Percentiles rank a stretch among this genome's conserved stretches.
These are phyloP conservation scores for Ardeotis arabs DNA, from an alignment of 2,113 vertebrate genomes.

Conservation along the genomic window DNA sequence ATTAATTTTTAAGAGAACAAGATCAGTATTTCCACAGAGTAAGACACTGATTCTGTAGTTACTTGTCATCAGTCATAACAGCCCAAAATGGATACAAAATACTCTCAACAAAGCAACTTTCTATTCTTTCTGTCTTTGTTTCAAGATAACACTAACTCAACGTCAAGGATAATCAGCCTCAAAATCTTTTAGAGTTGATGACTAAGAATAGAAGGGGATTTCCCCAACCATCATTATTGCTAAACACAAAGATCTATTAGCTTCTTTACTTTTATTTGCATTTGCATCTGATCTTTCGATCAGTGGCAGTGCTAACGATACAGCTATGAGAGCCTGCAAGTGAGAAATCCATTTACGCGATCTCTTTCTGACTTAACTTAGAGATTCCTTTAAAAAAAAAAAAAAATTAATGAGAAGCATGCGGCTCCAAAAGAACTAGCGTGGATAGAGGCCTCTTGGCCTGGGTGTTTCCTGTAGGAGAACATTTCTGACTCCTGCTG, in stretches of 20 bases:
- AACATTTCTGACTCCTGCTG: slow-evolving; percentile 31
- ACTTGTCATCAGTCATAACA: neutral
- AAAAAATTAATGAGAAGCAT: neutral
- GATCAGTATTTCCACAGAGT: neutral
- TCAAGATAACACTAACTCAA: neutral
- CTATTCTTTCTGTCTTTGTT: neutral
- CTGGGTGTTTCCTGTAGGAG: neutral
- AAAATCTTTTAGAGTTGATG: neutral
- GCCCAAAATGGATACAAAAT: neutral
- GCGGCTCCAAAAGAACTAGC: neutral
- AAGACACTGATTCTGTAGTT: neutral
- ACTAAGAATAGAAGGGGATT: neutral
- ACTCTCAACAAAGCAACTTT: neutral
- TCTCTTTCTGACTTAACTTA: neutral
- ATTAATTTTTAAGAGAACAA: neutral
- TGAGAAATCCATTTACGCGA: neutral
- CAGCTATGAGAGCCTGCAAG: neutral
- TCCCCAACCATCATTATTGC: neutral
- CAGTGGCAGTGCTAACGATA: neutral
- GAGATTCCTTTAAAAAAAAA: neutral
- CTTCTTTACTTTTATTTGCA: neutral
- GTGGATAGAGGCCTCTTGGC: neutral
- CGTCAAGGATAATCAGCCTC: neutral
- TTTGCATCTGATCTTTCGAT: slow-evolving; percentile 8
- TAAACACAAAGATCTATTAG: neutral